phyloP scores from a whole-genome alignment of 2,888 invertebrate species.

The Minunthozetes semirufus region DNA sequence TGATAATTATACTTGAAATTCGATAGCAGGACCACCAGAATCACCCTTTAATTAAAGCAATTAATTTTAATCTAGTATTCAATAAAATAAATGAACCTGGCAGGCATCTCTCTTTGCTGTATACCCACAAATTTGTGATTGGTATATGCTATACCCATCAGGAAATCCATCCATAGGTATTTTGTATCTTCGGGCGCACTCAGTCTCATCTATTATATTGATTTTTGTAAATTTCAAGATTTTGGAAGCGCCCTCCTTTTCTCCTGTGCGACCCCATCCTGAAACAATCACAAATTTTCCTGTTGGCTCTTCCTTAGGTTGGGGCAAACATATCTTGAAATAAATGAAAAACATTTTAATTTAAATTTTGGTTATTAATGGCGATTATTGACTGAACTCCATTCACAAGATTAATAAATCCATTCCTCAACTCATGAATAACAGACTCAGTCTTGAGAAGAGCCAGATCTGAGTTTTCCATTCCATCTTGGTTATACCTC shows the following conservation, averaged over 20 bases:
- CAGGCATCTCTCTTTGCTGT: slow-evolving; percentile 22
- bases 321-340: not conserved
- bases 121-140: slow-evolving; percentile 29
- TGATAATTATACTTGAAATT: not conserved
- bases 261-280: not conserved
- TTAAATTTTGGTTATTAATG: not conserved
- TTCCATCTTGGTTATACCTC: not conserved
- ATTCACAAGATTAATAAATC: not conserved
- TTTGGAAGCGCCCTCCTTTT: not conserved
- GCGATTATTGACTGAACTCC: not conserved
- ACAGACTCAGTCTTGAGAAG: slow-evolving; percentile 70
- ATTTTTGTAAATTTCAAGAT: slow-evolving; percentile 9
- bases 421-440: slow-evolving; percentile 61
- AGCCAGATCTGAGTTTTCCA: slow-evolving; percentile 53
- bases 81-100: not conserved
- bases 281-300: not conserved
- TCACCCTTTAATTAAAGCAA: slow-evolving; percentile 17
- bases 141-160: not conserved
- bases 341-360: not conserved
- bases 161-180: not conserved
- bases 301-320: not conserved
- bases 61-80: too few relatives aligned
- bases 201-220: not conserved
- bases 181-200: slow-evolving; percentile 14
- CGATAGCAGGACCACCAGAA: slow-evolving; percentile 32